These are phyloP conservation scores for Uria lomvia DNA, from an alignment of 2,113 vertebrate genomes.

Conservation along the genomic window DNA sequence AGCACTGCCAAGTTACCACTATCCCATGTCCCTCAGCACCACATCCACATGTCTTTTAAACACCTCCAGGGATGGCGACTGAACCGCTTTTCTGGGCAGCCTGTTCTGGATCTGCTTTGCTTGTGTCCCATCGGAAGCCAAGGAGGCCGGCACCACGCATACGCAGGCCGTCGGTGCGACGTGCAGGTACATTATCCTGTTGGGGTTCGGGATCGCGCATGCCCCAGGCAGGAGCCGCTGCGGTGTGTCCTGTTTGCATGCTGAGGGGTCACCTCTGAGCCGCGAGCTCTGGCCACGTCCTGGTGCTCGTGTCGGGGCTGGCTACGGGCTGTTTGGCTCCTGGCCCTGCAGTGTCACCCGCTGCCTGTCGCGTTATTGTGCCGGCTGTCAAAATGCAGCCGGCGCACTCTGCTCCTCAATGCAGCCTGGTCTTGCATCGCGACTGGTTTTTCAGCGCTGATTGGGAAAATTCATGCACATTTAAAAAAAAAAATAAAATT, in stretches of 20 bases:
- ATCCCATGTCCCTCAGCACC: not conserved
- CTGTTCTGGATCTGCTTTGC: not conserved
- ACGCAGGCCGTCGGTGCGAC: fast-evolving
- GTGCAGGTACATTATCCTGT: fast-evolving
- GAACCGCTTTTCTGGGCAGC: no score
- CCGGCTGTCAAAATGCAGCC: not conserved
- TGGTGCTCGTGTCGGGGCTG: not conserved
- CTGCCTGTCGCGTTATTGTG: not conserved
- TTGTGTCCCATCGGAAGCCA: fast-evolving
- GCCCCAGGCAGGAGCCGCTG: not conserved
- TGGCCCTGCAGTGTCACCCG: fast-evolving
- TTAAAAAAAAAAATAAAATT: not conserved
- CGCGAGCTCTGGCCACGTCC: fast-evolving
- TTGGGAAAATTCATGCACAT: not conserved
- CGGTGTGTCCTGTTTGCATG: fast-evolving
- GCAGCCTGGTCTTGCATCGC: not conserved
- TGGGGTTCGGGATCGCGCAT: not conserved
- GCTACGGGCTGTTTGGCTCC: not conserved
- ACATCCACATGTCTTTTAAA: not conserved
- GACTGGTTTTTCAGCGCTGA: not conserved
- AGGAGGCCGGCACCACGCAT: fast-evolving
- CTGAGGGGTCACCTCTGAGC: not conserved
- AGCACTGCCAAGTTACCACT: not conserved
- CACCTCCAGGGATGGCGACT: not conserved
- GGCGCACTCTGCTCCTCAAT: fast-evolving